These are phyloP conservation scores for Notolabrus celidotus DNA, from an alignment of 2,797 vertebrate species.

Conservation along the genomic window DNA sequence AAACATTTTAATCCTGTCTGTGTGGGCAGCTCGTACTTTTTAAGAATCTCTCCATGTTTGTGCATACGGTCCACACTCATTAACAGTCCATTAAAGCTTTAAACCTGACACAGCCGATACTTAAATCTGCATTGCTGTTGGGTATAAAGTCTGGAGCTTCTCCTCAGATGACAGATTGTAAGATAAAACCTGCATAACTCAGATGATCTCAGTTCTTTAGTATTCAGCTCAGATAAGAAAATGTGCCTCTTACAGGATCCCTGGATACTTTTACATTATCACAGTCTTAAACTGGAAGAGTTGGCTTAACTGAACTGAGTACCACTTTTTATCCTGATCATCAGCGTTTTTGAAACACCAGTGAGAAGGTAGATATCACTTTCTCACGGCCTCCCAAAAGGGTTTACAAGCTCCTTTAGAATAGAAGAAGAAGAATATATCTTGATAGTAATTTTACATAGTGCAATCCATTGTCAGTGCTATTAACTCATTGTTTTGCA, in stretches of 20 bases:
- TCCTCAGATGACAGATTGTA: slow-evolving; percentile 38
- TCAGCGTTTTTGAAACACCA: background rate
- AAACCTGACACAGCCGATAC: slow-evolving; percentile 44
- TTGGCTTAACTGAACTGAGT: slow-evolving; percentile 2
- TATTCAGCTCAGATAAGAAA: slow-evolving; percentile 29
- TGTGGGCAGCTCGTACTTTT: background rate
- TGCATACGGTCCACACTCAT: slow-evolving; percentile 14
- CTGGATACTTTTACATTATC: background rate
- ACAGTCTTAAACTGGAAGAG: slow-evolving; percentile 8
- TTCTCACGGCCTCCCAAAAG: background rate
- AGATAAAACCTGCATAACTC: slow-evolving; percentile 27
- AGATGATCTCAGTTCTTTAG: slow-evolving; percentile 9
- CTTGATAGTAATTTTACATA: no score
- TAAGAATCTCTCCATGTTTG: slow-evolving; percentile 10
- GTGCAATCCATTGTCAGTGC: no score
- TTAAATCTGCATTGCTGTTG: slow-evolving; percentile 24
- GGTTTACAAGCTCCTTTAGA: no score
- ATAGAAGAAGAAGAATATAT: no score
- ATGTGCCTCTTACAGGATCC: slow-evolving; percentile 14
- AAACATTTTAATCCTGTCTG: background rate
- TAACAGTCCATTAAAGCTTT: slow-evolving; percentile 9
- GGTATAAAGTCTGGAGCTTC: slow-evolving; percentile 27
- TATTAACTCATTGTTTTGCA: no score
- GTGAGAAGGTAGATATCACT: background rate
- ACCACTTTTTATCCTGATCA: background rate